Evolutionary conservation across 2,113 vertebrate genomes (phyloP).

Genomic region (Xiphophorus maculatus): DNA sequence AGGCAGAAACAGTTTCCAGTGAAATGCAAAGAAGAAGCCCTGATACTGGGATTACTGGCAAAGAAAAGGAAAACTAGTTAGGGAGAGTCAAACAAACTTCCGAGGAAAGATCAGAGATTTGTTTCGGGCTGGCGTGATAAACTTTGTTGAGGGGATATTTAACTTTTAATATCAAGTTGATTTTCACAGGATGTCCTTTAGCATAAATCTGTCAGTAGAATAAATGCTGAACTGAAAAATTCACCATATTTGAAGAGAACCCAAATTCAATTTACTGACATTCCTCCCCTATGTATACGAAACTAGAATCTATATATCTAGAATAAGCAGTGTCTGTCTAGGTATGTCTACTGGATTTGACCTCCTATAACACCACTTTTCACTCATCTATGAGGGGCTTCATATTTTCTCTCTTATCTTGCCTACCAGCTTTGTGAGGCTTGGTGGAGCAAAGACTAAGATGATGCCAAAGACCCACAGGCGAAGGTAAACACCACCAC

Average conservation of each 20-base stretch:
- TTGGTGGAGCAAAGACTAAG: background rate
- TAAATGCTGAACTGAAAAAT: background rate
- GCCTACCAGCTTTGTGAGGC: background rate
- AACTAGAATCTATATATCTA: background rate
- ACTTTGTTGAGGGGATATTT: no score
- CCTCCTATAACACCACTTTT: background rate
- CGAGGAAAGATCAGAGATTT: background rate
- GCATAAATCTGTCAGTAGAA: background rate
- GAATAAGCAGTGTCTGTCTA: background rate
- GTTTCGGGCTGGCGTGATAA: background rate
- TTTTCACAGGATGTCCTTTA: background rate
- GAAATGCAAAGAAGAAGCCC: background rate
- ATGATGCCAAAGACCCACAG: background rate
- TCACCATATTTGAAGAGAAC: background rate
- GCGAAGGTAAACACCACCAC: no score
- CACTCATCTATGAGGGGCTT: background rate
- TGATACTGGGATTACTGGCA: background rate
- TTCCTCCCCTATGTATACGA: background rate
- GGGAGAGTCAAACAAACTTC: constrained; percentile 12
- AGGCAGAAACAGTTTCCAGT: background rate
- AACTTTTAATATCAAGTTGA: background rate
- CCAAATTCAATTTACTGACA: background rate
- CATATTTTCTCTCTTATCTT: background rate
- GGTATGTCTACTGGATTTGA: background rate
- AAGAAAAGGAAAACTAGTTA: background rate